Conservation (phyloP, 37 sponge, comb jelly and placozoan genomes). For the Bolinopsis microptera region DNA sequence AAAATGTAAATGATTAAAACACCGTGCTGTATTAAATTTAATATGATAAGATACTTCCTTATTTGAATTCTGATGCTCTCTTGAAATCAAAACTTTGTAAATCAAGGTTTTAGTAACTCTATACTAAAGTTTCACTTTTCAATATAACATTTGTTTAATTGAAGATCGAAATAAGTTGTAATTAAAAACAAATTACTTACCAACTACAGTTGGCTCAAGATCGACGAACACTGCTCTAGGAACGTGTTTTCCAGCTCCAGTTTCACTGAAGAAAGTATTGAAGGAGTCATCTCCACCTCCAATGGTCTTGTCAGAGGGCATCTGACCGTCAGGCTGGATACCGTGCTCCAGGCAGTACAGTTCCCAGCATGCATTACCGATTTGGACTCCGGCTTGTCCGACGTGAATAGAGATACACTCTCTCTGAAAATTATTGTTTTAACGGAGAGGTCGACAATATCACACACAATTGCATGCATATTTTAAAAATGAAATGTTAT, state of each 20-base stretch:
- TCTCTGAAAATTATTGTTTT: no score
- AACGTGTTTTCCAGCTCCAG: constrained; percentile 93
- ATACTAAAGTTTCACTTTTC: not conserved
- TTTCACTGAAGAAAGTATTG: constrained; percentile 97
- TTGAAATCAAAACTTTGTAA: no score
- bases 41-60: no score
- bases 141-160: no score
- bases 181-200: not conserved
- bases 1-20: no score
- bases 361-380: constrained; percentile 98
- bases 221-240: constrained; percentile 96
- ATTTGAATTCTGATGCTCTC: no score
- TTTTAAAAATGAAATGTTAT: no score
- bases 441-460: no score
- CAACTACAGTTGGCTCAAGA: constrained; percentile 93
- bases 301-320: constrained; percentile 95
- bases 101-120: not conserved
- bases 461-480: no score
- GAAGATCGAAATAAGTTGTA: no score
- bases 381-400: constrained; percentile 98
- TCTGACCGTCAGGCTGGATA: constrained; percentile 95
- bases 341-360: constrained; percentile 96
- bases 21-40: no score
- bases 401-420: constrained; percentile 93
- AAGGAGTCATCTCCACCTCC: constrained; percentile 94